phyloP scores from a whole-genome alignment of 2,888 invertebrate genomes.

The Gryllus longicercus region DNA sequence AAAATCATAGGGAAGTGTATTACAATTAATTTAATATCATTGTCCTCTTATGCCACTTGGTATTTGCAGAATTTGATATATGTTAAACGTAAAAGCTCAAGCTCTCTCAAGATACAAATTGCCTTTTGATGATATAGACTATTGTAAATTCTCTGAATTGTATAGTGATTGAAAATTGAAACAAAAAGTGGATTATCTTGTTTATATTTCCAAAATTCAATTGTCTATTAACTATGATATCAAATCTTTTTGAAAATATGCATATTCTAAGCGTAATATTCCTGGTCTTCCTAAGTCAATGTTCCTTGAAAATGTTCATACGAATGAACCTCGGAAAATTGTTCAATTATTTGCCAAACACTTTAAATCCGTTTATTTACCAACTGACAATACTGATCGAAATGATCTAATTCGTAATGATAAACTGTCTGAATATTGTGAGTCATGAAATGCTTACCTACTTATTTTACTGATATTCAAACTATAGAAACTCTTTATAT shows the following conservation, averaged over 20 bases:
- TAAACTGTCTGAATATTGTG: too few species aligned
- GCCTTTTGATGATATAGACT: neutral
- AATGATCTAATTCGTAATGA: too few species aligned
- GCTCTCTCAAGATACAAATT: neutral
- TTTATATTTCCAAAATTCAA: neutral
- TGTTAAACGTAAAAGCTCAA: neutral
- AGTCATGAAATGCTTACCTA: too few species aligned
- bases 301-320: neutral
- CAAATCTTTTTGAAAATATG: neutral
- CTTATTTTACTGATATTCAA: too few species aligned
- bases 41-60: neutral
- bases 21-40: neutral
- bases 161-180: neutral
- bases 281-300: neutral
- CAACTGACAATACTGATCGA: too few species aligned
- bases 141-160: neutral
- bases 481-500: too few species aligned
- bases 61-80: neutral
- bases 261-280: neutral
- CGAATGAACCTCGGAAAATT: neutral
- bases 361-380: too few species aligned
- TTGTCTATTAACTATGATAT: neutral
- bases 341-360: neutral
- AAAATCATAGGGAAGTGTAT: neutral
- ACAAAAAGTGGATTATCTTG: neutral